Conservation (phyloP, 2,113 vertebrate species). For the Antechinus flavipes region DNA sequence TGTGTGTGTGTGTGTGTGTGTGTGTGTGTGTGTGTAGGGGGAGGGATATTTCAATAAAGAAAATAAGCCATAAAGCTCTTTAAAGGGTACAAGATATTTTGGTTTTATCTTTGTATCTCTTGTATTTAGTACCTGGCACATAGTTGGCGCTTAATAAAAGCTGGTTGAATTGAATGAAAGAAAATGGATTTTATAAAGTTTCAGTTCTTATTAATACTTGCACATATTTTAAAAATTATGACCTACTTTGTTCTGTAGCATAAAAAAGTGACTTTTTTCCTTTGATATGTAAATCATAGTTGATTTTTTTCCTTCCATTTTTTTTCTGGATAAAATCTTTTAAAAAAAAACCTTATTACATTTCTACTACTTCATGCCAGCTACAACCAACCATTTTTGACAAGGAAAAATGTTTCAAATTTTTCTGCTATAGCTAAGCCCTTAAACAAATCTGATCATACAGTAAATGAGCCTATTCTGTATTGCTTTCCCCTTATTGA, state of each 20-base stretch:
- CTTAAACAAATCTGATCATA: not conserved
- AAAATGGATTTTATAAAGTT: not conserved
- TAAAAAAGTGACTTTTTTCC: not conserved
- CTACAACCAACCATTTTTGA: constrained; percentile 18
- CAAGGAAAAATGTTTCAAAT: not conserved
- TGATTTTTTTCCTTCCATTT: constrained; percentile 6
- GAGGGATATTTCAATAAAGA: not conserved
- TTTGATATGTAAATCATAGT: not conserved
- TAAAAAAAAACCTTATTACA: not conserved
- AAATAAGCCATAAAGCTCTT: not conserved
- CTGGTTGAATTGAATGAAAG: not conserved
- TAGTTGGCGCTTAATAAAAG: not conserved
- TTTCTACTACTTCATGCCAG: not conserved
- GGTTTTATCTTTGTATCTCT: not conserved
- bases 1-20: not conserved
- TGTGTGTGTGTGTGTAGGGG: no score
- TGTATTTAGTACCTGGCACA: not conserved
- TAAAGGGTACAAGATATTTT: not conserved
- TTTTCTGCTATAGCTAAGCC: not conserved
- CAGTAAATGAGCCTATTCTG: constrained; percentile 1
- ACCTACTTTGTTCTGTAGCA: not conserved
- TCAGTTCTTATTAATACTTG: not conserved
- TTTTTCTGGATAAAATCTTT: constrained; percentile 14
- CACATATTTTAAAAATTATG: not conserved
- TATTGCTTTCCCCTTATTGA: not conserved